A percentile compares a stretch with the other conserved stretches of the same genome.
These are phyloP conservation scores for Spea multiplicata DNA, from an alignment of 2,113 vertebrate genomes.

Conservation along the genomic window DNA sequence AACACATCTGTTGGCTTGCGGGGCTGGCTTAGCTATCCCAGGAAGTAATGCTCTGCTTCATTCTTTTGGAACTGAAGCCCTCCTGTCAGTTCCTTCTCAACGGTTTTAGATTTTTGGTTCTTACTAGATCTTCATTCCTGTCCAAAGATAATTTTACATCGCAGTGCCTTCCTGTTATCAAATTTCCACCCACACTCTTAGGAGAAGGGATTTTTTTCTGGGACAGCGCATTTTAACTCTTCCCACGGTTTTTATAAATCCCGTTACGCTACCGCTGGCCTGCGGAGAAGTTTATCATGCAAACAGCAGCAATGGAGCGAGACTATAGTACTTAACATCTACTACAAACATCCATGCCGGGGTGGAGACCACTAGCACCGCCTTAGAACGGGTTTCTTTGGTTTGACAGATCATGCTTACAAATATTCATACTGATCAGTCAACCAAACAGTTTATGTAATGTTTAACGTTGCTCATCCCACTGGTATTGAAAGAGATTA, in stretches of 20 bases:
- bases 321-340: too few species aligned
- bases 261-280: too few species aligned
- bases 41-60: slow-evolving; percentile 19
- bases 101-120: slow-evolving; percentile 16
- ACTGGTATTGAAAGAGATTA: too few species aligned
- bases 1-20: slow-evolving; percentile 20
- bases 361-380: too few species aligned
- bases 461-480: too few species aligned
- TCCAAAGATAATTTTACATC: slow-evolving; percentile 32
- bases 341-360: too few species aligned
- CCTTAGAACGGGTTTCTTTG: too few species aligned
- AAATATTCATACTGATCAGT: too few species aligned
- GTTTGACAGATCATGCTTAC: too few species aligned
- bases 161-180: slow-evolving; percentile 28
- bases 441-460: too few species aligned
- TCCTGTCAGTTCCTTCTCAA: slow-evolving; percentile 26
- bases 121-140: slow-evolving; percentile 20
- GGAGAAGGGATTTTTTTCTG: neutral
- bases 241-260: neutral
- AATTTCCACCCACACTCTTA: slow-evolving; percentile 32
- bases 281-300: too few species aligned
- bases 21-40: slow-evolving; percentile 19
- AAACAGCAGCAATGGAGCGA: too few species aligned
- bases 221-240: neutral
- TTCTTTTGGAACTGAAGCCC: neutral